phyloP scores from a whole-genome alignment of 2,888 invertebrate species.

The Sipunculus nudus region DNA sequence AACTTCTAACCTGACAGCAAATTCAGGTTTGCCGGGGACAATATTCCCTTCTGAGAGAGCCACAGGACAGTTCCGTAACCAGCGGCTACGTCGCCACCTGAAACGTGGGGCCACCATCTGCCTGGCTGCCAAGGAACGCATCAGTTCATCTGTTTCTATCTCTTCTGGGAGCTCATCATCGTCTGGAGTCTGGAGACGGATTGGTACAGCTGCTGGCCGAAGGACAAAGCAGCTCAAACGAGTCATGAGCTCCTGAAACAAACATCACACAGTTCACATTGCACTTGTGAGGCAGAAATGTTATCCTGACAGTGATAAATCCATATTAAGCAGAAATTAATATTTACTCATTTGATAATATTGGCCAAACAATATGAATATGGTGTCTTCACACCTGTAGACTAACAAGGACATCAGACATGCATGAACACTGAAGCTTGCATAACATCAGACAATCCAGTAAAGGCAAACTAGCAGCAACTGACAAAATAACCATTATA shows the following conservation, averaged over 20 bases:
- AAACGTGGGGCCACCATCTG: slow-evolving; percentile 61
- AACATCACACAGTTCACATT: background rate
- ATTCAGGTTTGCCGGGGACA: slow-evolving; percentile 61
- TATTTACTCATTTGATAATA: too few relatives aligned
- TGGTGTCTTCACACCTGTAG: too few relatives aligned
- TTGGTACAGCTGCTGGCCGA: slow-evolving; percentile 59
- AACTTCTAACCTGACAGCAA: slow-evolving; percentile 58
- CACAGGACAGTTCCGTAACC: slow-evolving; percentile 64
- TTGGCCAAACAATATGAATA: too few relatives aligned
- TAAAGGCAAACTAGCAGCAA: too few relatives aligned
- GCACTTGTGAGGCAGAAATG: background rate
- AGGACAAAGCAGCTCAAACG: slow-evolving; percentile 60
- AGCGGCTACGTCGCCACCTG: slow-evolving; percentile 62
- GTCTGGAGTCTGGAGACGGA: slow-evolving; percentile 58
- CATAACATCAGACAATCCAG: too few relatives aligned
- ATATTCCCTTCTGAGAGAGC: slow-evolving; percentile 63
- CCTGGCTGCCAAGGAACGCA: slow-evolving; percentile 56
- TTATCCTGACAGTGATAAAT: too few relatives aligned
- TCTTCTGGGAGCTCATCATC: slow-evolving; percentile 63
- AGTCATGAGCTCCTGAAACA: slow-evolving; percentile 58
- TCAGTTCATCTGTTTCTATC: slow-evolving; percentile 62
- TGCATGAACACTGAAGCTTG: too few relatives aligned
- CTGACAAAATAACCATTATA: too few relatives aligned
- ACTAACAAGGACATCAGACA: too few relatives aligned
- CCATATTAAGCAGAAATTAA: too few relatives aligned